Evolutionary conservation across 2,797 vertebrate species (phyloP).

Genomic region (Phoebastria nigripes): DNA sequence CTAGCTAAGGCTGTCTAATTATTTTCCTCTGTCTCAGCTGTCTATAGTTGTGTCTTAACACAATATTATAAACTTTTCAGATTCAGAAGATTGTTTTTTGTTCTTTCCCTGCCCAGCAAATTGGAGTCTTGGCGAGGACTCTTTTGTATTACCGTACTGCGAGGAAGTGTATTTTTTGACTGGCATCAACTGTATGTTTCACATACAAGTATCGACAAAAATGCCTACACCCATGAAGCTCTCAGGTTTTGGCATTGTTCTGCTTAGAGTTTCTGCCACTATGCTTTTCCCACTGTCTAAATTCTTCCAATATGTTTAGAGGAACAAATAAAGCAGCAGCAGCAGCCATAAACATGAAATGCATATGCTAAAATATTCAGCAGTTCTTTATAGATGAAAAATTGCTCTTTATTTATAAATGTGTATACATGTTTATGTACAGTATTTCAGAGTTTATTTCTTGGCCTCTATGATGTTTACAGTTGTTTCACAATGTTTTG

Average conservation of each 20-base stretch:
- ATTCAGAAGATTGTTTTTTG: background rate
- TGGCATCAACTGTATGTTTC: background rate
- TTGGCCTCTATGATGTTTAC: conserved; percentile 32
- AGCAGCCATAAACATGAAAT: background rate
- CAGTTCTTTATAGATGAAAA: background rate
- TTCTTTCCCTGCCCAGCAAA: background rate
- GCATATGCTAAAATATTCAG: background rate
- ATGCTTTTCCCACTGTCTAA: background rate
- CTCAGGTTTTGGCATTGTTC: background rate
- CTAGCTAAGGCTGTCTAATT: background rate
- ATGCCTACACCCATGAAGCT: background rate
- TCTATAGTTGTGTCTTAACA: background rate
- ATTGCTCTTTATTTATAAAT: background rate
- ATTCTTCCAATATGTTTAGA: background rate
- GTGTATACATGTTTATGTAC: background rate
- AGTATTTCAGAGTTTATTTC: background rate
- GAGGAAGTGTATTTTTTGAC: background rate
- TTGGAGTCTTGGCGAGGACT: background rate
- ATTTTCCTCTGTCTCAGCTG: background rate
- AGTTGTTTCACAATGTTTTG: conserved; percentile 60
- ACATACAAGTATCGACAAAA: fast-evolving
- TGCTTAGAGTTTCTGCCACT: background rate
- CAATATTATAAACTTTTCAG: background rate
- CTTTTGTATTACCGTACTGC: background rate
- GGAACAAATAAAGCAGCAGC: background rate